Conservation (phyloP, 2,797 vertebrate species). For the Rousettus madagascariensis region DNA sequence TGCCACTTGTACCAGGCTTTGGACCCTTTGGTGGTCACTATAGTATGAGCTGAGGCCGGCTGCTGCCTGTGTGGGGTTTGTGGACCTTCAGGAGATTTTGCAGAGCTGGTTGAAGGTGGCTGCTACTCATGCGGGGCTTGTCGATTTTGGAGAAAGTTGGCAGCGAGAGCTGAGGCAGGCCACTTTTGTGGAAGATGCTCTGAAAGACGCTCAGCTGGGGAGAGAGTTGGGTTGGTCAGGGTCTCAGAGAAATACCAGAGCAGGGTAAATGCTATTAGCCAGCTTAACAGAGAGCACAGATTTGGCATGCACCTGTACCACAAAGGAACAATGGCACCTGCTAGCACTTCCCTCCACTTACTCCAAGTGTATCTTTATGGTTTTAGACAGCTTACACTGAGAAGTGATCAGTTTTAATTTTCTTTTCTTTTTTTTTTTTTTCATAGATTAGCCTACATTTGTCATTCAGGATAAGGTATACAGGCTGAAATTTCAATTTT, state of each 20-base stretch:
- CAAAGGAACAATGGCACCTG: background rate
- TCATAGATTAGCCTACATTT: background rate
- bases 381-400: background rate
- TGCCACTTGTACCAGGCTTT: background rate
- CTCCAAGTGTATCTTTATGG: background rate
- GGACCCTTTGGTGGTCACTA: background rate
- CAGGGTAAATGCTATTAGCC: background rate
- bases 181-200: background rate
- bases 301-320: background rate
- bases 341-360: no score
- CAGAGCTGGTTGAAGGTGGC: background rate
- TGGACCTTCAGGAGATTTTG: background rate
- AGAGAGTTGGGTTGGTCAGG: background rate
- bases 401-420: background rate
- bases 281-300: background rate
- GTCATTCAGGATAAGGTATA: background rate
- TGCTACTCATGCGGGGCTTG: background rate
- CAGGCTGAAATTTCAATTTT: background rate
- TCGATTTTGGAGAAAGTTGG: background rate
- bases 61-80: background rate
- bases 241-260: background rate
- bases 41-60: background rate
- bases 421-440: background rate
- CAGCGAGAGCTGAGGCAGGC: background rate
- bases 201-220: background rate